A percentile compares a stretch with the other conserved stretches of the same genome.
Conservation (phyloP, 2,113 vertebrate species). For the Mirza zaza region DNA sequence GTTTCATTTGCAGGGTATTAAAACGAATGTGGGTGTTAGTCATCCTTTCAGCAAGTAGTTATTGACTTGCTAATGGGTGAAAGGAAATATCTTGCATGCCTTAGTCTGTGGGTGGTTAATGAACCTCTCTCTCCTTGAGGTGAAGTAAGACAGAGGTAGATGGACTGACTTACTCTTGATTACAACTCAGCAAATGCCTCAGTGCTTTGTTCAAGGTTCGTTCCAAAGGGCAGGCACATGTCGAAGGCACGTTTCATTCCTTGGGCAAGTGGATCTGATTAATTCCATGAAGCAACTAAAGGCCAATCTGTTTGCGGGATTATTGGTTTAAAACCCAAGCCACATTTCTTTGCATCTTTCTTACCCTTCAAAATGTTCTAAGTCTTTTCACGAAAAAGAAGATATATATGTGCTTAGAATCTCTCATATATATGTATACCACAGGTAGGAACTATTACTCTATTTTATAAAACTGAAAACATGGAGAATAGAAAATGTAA, state of each 20-base stretch:
- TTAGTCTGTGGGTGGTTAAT: background rate
- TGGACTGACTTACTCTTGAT: background rate
- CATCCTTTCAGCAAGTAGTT: background rate
- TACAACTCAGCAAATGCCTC: background rate
- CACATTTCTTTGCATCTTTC: background rate
- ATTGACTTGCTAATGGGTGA: background rate
- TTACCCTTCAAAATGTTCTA: background rate
- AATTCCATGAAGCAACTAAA: background rate
- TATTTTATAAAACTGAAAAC: conserved; percentile 1
- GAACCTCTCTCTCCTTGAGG: background rate
- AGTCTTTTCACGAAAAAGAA: background rate
- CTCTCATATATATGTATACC: background rate
- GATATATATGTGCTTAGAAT: background rate
- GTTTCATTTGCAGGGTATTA: background rate
- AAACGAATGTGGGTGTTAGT: background rate
- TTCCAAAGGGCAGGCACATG: too few relatives aligned
- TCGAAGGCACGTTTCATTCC: background rate
- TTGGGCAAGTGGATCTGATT: background rate
- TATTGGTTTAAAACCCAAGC: background rate
- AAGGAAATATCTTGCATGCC: background rate
- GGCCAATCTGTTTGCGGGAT: background rate
- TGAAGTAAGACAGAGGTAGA: background rate
- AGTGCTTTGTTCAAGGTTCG: background rate
- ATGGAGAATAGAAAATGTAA: background rate
- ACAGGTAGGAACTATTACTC: background rate